Evolutionary conservation across 2,113 vertebrate species (phyloP), one percentile per base, ranked within the genome.

Genomic region (Brachyistius frenatus): DNA sequence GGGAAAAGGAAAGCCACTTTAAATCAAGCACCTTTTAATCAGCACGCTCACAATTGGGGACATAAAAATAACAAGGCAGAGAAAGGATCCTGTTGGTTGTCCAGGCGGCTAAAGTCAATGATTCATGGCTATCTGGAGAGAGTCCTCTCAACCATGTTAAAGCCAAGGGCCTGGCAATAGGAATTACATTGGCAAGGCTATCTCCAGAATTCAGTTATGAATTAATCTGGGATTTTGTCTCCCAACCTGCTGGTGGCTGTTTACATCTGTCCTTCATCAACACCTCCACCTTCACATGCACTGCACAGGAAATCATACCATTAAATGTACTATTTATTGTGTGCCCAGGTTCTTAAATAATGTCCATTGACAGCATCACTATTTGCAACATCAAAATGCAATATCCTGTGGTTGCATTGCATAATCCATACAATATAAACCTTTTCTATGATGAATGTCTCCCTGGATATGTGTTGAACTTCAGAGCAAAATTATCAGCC

Each of bases 21-120:
- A 80, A 88, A 86, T 78, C 73, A 81, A 88, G 75, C 77, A 92
- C 81, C 75, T 88, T 89, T 91, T 86, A 86, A 88, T 89, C 80
- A 83, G 62, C 5, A 11, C 23, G 37, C 52, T 83, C 67, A 83
- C 84, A 89, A 87, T 81, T 50, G 83, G 76, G 73, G 71, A 60
- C 75, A 75, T 86, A 67, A 71, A 82, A 85, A 88, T 87, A 91
- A 90, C 79, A 76, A 86, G 73, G 66, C 50, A 80, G 72, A 66
- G 74, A 53, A 67, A 78, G 70, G 44, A 81, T 82, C 56, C 49
- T 54, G 75, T 74, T 68, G 56, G 72, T 65, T 73, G 41, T 61
- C 71, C 41, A 54, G 35, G 64, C 10, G 2, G 50, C 64, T 37
- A 39, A 66, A 72, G 52, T 82, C 71, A 61, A 60, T 70, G 78